Evolutionary conservation across 1,140 invertebrate species (phyloP).

Genomic region (Philopotamus ludificatus): DNA sequence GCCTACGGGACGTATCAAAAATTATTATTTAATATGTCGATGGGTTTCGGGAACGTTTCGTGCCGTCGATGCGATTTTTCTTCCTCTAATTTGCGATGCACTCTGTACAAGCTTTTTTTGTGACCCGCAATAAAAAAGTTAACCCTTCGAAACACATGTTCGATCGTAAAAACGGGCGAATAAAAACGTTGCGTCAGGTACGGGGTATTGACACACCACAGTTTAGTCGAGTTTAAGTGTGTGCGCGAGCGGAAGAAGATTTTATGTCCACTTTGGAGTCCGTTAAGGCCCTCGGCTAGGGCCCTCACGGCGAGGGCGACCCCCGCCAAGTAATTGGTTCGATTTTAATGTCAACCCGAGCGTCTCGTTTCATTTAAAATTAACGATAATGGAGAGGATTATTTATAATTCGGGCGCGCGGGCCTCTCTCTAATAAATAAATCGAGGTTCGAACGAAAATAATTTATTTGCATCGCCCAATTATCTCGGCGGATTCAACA

Average conservation of each 20-base stretch:
- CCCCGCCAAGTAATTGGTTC: constrained; percentile 6
- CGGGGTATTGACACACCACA: constrained; percentile 26
- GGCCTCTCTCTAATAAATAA: too few species aligned
- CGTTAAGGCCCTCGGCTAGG: constrained; percentile 14
- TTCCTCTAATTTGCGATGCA: not conserved
- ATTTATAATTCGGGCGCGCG: too few species aligned
- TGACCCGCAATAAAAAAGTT: constrained; percentile 35
- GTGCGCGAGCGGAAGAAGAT: constrained; percentile 30
- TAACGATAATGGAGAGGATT: not conserved
- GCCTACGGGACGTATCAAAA: too few species aligned
- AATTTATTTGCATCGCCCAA: too few species aligned
- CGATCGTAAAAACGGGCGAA: constrained; percentile 35
- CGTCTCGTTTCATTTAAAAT: not conserved
- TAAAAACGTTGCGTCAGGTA: constrained; percentile 35
- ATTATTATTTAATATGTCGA: constrained; percentile 5
- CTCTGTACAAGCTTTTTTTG: not conserved
- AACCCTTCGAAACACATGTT: constrained; percentile 41
- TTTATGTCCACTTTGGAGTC: constrained; percentile 35
- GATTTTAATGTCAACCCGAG: not conserved
- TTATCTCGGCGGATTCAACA: too few species aligned
- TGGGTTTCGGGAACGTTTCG: not conserved
- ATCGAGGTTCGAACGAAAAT: too few species aligned
- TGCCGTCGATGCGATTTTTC: not conserved
- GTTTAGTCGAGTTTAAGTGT: constrained; percentile 23
- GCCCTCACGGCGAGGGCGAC: not conserved